Evolutionary conservation across 1,140 invertebrate species (phyloP).

Genomic region (Anoplolepis gracilipes): DNA sequence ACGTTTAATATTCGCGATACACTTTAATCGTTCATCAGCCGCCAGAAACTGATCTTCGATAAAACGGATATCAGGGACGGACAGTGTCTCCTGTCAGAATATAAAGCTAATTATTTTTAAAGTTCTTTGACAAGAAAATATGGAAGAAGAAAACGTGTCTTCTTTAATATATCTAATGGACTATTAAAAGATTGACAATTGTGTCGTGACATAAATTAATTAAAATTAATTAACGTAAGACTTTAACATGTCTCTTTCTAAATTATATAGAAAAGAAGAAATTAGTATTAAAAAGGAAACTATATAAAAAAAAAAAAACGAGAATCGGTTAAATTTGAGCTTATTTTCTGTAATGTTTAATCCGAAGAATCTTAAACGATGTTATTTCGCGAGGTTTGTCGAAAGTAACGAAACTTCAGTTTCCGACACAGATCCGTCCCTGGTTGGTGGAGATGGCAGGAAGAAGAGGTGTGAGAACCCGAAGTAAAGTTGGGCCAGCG

Average conservation of each 20-base stretch:
- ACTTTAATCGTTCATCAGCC: constrained; percentile 49
- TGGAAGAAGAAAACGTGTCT: not conserved
- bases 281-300: not conserved
- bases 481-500: not conserved
- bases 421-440: constrained; percentile 27
- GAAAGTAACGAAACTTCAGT: not conserved
- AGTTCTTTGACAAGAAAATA: too few relatives aligned
- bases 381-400: not conserved
- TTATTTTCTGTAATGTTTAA: not conserved
- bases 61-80: constrained; percentile 32
- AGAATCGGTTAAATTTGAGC: not conserved
- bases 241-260: not conserved
- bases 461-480: constrained; percentile 46
- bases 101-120: not conserved
- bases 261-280: not conserved
- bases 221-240: not conserved
- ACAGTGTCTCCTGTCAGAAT: not conserved
- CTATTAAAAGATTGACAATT: not conserved
- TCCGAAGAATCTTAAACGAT: not conserved
- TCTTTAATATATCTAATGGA: not conserved
- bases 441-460: constrained; percentile 31
- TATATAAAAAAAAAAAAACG: too few relatives aligned
- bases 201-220: not conserved
- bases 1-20: constrained; percentile 59
- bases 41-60: constrained; percentile 37